These are phyloP conservation scores for Solea solea DNA, from an alignment of 2,113 vertebrate genomes.

Conservation along the genomic window DNA sequence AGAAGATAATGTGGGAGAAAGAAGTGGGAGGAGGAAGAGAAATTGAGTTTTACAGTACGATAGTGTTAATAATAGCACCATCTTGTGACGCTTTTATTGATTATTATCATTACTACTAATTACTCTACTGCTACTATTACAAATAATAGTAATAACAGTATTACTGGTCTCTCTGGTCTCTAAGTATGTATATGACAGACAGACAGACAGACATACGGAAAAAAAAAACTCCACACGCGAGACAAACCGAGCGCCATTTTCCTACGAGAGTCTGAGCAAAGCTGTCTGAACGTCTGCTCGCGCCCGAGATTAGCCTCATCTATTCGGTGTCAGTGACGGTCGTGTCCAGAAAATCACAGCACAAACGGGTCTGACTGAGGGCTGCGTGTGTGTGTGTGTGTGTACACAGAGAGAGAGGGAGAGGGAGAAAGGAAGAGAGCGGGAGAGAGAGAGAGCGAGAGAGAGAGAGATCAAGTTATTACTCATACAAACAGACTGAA, in stretches of 20 bases:
- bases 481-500: constrained; percentile 98
- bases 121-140: too few relatives aligned
- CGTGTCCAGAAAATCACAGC: constrained; percentile 98
- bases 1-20: too few relatives aligned
- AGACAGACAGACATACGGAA: not conserved
- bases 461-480: constrained; percentile 89
- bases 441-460: constrained; percentile 4
- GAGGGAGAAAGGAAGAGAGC: not conserved
- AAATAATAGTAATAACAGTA: too few relatives aligned
- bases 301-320: constrained; percentile 97
- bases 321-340: constrained; percentile 97
- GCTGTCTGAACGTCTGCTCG: constrained; percentile 90
- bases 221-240: not conserved
- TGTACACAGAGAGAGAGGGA: not conserved
- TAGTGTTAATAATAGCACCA: too few relatives aligned
- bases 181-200: too few relatives aligned
- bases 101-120: too few relatives aligned
- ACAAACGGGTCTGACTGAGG: constrained; percentile 92
- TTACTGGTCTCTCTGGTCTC: too few relatives aligned
- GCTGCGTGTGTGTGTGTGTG: not conserved
- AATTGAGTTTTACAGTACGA: too few relatives aligned
- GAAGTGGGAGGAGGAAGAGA: too few relatives aligned
- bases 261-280: constrained; percentile 91
- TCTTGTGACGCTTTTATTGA: too few relatives aligned
- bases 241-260: constrained; percentile 75